Evolutionary conservation across 1,140 invertebrate species (phyloP).

Genomic region (Cydia pomonella): DNA sequence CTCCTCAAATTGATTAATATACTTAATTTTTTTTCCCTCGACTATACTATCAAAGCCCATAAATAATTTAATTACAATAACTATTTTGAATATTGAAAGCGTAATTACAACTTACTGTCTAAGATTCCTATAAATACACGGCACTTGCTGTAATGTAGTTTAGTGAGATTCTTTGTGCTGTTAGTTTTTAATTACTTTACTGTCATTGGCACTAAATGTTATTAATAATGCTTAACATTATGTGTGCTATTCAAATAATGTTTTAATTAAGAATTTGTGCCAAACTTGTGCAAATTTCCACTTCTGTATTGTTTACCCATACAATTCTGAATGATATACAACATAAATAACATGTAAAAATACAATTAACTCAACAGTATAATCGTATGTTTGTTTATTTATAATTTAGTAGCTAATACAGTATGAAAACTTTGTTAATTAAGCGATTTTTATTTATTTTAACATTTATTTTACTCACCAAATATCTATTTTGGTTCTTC

Average conservation of each 20-base stretch:
- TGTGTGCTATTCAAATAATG: not conserved
- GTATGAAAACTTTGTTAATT: not conserved
- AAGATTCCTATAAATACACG: not conserved
- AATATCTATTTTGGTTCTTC: constrained; percentile 16
- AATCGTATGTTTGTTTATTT: too few relatives aligned
- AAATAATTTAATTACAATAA: constrained; percentile 9
- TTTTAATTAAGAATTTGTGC: not conserved
- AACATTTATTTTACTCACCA: not conserved
- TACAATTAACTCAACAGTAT: too few relatives aligned
- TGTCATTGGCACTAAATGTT: not conserved
- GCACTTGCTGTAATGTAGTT: constrained; percentile 3
- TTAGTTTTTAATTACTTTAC: not conserved
- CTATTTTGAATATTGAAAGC: constrained; percentile 26
- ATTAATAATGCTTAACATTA: not conserved
- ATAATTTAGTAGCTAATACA: not conserved
- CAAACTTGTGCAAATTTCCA: not conserved
- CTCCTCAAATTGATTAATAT: too few relatives aligned
- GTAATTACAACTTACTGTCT: constrained; percentile 29
- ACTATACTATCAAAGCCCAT: constrained; percentile 9
- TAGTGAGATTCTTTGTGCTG: not conserved
- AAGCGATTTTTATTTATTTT: not conserved
- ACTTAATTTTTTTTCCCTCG: not conserved
- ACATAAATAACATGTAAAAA: not conserved
- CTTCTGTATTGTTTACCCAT: not conserved
- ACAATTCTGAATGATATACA: not conserved